These are phyloP conservation scores for Porites rus DNA, from an alignment of 92 coral and sea anemone species.

Conservation along the genomic window DNA sequence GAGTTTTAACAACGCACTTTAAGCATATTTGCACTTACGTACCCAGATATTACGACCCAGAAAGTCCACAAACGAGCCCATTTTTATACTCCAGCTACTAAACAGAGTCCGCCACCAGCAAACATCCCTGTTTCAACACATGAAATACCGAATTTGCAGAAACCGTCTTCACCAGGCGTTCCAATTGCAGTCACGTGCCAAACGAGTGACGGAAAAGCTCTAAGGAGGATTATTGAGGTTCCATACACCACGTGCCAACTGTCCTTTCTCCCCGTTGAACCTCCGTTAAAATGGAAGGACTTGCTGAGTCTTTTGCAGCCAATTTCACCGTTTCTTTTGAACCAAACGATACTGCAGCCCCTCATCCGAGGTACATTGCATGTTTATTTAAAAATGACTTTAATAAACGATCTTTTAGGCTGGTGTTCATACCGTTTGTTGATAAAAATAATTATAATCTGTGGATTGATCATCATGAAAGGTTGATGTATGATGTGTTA, in stretches of 20 bases:
- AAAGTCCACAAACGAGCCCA: conserved; percentile 17
- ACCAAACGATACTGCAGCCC: conserved; percentile 87
- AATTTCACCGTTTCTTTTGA: conserved; percentile 85
- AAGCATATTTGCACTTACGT: not conserved
- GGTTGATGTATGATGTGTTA: no score
- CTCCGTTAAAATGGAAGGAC: conserved; percentile 69
- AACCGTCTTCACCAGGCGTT: no score
- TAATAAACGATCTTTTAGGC: no score
- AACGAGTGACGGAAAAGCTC: no score
- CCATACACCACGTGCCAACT: no score
- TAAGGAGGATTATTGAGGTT: no score
- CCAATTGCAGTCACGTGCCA: no score
- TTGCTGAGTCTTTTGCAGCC: conserved; percentile 71
- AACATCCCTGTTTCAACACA: not conserved
- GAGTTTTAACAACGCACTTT: not conserved
- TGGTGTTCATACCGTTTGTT: no score
- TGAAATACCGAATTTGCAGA: no score
- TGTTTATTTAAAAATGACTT: not conserved
- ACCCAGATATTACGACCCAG: conserved; percentile 26
- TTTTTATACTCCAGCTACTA: not conserved
- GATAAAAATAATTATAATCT: no score
- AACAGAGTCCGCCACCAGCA: not conserved
- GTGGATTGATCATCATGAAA: no score
- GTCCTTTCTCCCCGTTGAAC: no score
- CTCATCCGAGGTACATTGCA: conserved; percentile 83